Base-by-base conservation (phyloP, 2,888 invertebrate genomes). In the Ceraclea dissimilis region DNA sequence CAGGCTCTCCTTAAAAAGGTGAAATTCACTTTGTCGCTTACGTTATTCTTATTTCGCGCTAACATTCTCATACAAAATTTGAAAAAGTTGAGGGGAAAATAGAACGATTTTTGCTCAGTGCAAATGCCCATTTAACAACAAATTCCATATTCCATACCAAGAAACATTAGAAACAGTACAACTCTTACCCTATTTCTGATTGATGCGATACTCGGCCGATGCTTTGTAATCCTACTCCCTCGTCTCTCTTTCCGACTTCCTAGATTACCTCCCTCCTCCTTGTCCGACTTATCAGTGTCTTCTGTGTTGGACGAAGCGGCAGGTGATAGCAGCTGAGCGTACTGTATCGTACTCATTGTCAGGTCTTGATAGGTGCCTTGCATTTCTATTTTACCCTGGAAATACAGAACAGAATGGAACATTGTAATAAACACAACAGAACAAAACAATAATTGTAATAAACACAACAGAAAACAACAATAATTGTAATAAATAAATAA, bases 321-420 rank as follows among this genome's bases (percentile, higher is more conserved):
- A 2, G 52, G 48, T 11, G 47, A 46, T 21, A 55, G 16, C 34
- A 58, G 19, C 16, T 52, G 55, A 22, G 58, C 58, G 16, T 52
- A 58, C 34, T 52, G 49, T 13, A 52, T 20, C 19, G 58, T 31
- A 26, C 52, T 56, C 10, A 17, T 50, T 21, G 49, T 52, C 43
- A 58, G 4, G 6, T 52, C 55, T 2, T 51, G 47, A 31, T 51
- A 58, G 11, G 54, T 46, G 2, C 54, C 58, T 16, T 54, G 55
- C 49, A 55, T 49, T 19, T 54, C 55, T 43, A 58, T 58, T 49
- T 58, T 58, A 31, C 58, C 58, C 58, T 58, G 33, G 8, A 50
- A 49, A 31, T 1, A 22, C 17, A 18, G 20, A 4, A 44, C n/a
- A n/a, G n/a, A n/a, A n/a, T n/a, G n/a, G n/a, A n/a, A n/a, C n/a